Evolutionary conservation across 2,113 vertebrate species (phyloP).

Genomic region (Oplegnathus fasciatus): DNA sequence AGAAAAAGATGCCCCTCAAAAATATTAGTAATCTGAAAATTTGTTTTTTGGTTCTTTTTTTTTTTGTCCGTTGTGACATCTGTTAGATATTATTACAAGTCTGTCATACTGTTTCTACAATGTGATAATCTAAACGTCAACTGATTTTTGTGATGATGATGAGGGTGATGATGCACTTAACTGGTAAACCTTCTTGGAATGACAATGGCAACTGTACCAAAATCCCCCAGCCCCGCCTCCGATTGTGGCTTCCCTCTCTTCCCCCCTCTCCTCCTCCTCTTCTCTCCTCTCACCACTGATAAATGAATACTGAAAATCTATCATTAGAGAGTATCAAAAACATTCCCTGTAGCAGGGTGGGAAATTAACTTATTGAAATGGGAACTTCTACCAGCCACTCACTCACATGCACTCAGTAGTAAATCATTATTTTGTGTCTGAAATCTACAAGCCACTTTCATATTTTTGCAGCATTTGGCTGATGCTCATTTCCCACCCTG

Average conservation of each 20-base stretch:
- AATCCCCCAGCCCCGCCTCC: conserved; percentile 39
- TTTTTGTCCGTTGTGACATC: conserved; percentile 62
- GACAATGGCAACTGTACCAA: conserved; percentile 77
- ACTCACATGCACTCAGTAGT: too few species aligned
- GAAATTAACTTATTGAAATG: too few species aligned
- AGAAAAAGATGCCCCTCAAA: conserved; percentile 35
- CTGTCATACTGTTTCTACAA: conserved; percentile 83
- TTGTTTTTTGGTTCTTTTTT: conserved; percentile 24
- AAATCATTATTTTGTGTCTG: too few species aligned
- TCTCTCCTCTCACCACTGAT: conserved; percentile 49
- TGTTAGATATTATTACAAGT: conserved; percentile 82
- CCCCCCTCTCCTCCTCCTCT: not conserved
- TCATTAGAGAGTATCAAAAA: not conserved
- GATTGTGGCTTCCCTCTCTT: conserved; percentile 5
- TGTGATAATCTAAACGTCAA: conserved; percentile 81
- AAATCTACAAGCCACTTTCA: too few species aligned
- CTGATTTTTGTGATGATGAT: conserved; percentile 66
- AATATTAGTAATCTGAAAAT: conserved; percentile 62
- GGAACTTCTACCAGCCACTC: too few species aligned
- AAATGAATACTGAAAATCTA: conserved; percentile 36
- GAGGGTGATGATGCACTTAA: conserved; percentile 83
- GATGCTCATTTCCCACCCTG: too few species aligned
- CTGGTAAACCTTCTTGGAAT: conserved; percentile 80
- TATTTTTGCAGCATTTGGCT: too few species aligned
- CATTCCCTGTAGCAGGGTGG: not conserved